Evolutionary conservation across 2,888 invertebrate species (phyloP).

Genomic region (Caenorhabditis doughertyi): DNA sequence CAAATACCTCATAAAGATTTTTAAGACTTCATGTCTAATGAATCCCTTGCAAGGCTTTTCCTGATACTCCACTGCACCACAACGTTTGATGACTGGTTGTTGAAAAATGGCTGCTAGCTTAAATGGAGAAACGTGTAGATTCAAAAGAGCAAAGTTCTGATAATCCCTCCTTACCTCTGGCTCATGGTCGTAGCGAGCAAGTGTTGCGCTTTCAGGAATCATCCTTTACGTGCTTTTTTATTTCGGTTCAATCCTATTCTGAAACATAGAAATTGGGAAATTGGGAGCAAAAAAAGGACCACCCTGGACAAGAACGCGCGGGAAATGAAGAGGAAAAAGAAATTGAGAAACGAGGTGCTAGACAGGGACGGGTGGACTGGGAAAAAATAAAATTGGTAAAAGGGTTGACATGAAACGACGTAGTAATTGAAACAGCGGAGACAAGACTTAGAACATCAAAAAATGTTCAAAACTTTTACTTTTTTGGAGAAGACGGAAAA

Average conservation of each 20-base stretch:
- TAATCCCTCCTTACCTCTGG: slow-evolving; percentile 21
- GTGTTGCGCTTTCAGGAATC: neutral
- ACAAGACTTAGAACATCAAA: neutral
- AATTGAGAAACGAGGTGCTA: slow-evolving; percentile 16
- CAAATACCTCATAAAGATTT: slow-evolving; percentile 51
- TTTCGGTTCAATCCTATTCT: slow-evolving; percentile 3
- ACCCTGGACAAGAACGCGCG: neutral
- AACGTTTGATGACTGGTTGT: slow-evolving; percentile 23
- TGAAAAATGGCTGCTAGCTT: slow-evolving; percentile 45
- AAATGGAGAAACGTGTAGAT: neutral
- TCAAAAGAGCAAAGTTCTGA: slow-evolving; percentile 13
- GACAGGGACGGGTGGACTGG: neutral
- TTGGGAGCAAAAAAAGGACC: neutral
- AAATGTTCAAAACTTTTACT: no score
- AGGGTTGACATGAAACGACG: neutral
- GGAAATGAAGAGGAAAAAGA: slow-evolving; percentile 6
- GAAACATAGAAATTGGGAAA: slow-evolving; percentile 17
- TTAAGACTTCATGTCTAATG: slow-evolving; percentile 38
- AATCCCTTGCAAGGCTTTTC: slow-evolving; percentile 21
- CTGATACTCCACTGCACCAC: slow-evolving; percentile 31
- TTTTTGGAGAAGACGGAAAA: no score
- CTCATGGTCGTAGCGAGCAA: neutral
- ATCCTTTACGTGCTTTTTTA: slow-evolving; percentile 2
- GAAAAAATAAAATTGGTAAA: slow-evolving; percentile 16
- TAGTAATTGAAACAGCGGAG: neutral